These are phyloP conservation scores for Dipodomys stephensi DNA, from an alignment of 2,113 vertebrate species.

Conservation along the genomic window DNA sequence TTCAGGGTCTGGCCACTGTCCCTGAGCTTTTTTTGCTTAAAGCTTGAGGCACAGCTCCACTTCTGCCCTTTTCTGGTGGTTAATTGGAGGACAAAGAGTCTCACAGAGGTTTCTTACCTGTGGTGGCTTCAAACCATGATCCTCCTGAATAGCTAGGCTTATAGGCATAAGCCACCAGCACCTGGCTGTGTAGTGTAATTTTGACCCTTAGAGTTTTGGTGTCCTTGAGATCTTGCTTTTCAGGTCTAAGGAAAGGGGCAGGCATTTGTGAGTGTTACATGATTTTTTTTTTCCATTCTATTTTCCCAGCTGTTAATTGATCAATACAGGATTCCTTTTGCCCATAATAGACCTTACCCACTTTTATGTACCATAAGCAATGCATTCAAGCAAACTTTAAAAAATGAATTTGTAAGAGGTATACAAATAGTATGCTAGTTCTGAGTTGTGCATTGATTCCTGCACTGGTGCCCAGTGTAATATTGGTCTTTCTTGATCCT, in stretches of 20 bases:
- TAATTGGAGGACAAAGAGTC: too few species aligned
- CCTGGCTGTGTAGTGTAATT: neutral
- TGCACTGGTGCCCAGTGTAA: neutral
- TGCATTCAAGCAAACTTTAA: neutral
- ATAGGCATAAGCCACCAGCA: too few species aligned
- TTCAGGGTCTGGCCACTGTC: too few species aligned
- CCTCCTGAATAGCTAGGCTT: too few species aligned
- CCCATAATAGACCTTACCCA: slow-evolving; percentile 13
- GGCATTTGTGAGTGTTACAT: slow-evolving; percentile 2
- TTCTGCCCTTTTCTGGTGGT: too few species aligned
- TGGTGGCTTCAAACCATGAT: too few species aligned
- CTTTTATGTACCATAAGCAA: neutral
- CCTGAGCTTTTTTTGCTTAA: too few species aligned
- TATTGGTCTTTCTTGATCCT: slow-evolving; percentile 8
- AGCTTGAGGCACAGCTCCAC: too few species aligned
- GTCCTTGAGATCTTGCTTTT: slow-evolving; percentile 33
- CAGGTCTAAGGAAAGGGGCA: neutral
- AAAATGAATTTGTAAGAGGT: neutral
- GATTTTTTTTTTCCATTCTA: slow-evolving; percentile 15
- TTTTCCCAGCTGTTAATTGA: slow-evolving; percentile 42
- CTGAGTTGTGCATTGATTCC: slow-evolving; percentile 19
- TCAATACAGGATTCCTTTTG: slow-evolving; percentile 19
- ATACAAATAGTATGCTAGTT: slow-evolving; percentile 7
- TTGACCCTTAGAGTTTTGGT: slow-evolving; percentile 31
- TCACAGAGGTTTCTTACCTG: too few species aligned